phyloP scores from a whole-genome alignment of 2,797 vertebrate genomes.

The Mormyrops attenuatus region DNA sequence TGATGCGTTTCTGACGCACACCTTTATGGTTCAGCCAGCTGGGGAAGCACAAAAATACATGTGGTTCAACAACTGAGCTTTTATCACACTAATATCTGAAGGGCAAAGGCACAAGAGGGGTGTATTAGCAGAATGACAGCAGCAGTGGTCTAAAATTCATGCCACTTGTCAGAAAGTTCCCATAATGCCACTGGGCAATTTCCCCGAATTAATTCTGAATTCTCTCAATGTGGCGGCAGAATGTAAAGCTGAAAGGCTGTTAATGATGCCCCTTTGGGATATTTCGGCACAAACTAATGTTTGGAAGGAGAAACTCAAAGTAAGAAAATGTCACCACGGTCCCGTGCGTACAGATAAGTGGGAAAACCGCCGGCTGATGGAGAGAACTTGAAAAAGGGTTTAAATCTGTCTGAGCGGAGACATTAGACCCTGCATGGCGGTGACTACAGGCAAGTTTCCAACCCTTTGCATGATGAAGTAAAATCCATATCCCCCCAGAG shows the following conservation, averaged over 20 bases:
- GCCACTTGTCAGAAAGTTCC: background rate
- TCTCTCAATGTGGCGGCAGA: background rate
- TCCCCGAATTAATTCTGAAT: background rate
- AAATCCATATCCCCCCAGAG: background rate
- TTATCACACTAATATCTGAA: background rate
- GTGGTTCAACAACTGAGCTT: background rate
- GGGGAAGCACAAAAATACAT: conserved; percentile 31
- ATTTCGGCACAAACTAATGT: conserved; percentile 7
- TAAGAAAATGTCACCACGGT: background rate
- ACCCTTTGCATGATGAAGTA: background rate
- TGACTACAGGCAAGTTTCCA: conserved; percentile 10
- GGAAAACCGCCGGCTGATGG: background rate
- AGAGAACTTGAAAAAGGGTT: background rate
- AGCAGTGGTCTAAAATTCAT: background rate
- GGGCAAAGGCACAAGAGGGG: background rate
- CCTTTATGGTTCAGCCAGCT: conserved; percentile 99
- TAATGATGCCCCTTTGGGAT: background rate
- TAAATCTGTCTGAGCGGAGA: background rate
- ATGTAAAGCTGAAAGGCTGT: background rate
- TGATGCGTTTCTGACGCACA: conserved; percentile 91
- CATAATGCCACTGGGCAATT: background rate
- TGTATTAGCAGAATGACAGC: background rate
- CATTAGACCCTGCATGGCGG: background rate
- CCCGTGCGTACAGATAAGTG: background rate
- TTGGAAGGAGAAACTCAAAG: background rate